Conservation (phyloP, 2,888 invertebrate species). For the Mythimna lalbum region DNA sequence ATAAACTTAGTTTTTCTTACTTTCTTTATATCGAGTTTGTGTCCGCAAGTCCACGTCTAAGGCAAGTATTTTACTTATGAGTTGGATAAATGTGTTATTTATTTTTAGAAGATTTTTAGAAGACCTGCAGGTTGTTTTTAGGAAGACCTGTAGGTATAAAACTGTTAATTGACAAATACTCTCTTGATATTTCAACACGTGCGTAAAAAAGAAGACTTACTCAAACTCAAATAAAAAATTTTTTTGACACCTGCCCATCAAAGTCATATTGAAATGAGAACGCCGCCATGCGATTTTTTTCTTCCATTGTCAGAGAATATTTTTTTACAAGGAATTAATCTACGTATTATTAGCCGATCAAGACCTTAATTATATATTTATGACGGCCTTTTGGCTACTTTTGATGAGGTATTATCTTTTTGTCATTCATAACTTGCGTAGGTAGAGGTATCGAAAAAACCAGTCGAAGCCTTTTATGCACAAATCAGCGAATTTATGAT, state of each 20-base stretch:
- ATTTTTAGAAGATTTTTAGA: too few relatives aligned
- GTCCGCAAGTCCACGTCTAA: too few relatives aligned
- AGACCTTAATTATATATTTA: constrained; percentile 1
- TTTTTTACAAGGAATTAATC: constrained; percentile 6
- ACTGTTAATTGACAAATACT: neutral
- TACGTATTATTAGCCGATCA: constrained; percentile 28
- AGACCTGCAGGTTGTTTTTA: too few relatives aligned
- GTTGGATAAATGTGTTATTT: too few relatives aligned
- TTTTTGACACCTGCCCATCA: constrained; percentile 23
- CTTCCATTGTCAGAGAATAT: neutral
- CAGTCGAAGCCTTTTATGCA: constrained; percentile 15
- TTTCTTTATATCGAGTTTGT: too few relatives aligned
- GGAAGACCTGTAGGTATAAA: neutral
- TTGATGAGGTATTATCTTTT: constrained; percentile 35
- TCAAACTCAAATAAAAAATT: neutral
- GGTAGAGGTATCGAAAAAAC: neutral
- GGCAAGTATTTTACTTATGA: too few relatives aligned
- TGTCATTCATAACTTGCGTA: neutral
- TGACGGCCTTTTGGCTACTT: constrained; percentile 20
- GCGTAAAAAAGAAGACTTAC: neutral
- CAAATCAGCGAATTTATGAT: constrained; percentile 29
- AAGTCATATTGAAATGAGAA: constrained; percentile 31
- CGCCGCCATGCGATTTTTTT: neutral
- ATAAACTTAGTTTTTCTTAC: too few relatives aligned
- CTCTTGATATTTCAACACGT: too few relatives aligned